These are phyloP conservation scores for Drosophila malerkotliana DNA, from an alignment of 1,140 invertebrate genomes.

Conservation along the genomic window DNA sequence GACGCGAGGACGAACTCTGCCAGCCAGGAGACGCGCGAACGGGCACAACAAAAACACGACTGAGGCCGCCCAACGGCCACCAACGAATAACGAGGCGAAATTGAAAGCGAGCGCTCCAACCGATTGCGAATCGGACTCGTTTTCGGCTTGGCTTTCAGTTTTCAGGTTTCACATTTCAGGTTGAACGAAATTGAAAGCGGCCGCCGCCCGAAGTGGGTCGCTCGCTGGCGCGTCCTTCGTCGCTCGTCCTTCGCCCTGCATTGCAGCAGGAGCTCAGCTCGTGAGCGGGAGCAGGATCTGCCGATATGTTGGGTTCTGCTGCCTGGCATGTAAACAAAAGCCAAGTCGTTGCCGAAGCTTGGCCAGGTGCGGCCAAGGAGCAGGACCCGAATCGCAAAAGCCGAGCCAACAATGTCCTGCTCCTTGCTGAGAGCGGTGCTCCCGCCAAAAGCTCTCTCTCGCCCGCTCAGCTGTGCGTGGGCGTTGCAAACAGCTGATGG, in stretches of 20 bases:
- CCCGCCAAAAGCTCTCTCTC: conserved; percentile 35
- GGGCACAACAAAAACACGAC: conserved; percentile 79
- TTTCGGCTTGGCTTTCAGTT: conserved; percentile 31
- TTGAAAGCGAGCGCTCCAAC: conserved; percentile 64
- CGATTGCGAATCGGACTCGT: conserved; percentile 45
- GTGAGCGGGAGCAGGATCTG: conserved; percentile 26
- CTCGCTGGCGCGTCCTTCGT: conserved; percentile 13
- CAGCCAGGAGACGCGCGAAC: conserved; percentile 70
- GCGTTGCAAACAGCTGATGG: conserved; percentile 69
- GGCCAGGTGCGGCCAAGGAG: conserved; percentile 21
- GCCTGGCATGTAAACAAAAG: conserved; percentile 52
- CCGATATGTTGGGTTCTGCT: neutral
- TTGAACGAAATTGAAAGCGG: conserved; percentile 79
- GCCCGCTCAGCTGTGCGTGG: conserved; percentile 50
- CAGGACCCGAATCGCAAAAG: conserved; percentile 1
- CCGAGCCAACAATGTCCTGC: conserved; percentile 6
- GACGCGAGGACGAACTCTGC: conserved; percentile 44
- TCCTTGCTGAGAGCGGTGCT: conserved; percentile 33
- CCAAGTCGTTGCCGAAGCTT: conserved; percentile 23
- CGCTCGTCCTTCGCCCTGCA: conserved; percentile 48
- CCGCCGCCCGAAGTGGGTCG: conserved; percentile 64
- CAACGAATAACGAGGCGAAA: conserved; percentile 72
- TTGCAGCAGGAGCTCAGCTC: conserved; percentile 39
- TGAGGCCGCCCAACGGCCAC: conserved; percentile 79
- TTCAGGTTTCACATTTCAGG: conserved; percentile 46